Percentiles rank a stretch among this genome's conserved stretches.
These are phyloP conservation scores for Dicyrtoma fusca DNA, from an alignment of 2,888 invertebrate species.

Conservation along the genomic window DNA sequence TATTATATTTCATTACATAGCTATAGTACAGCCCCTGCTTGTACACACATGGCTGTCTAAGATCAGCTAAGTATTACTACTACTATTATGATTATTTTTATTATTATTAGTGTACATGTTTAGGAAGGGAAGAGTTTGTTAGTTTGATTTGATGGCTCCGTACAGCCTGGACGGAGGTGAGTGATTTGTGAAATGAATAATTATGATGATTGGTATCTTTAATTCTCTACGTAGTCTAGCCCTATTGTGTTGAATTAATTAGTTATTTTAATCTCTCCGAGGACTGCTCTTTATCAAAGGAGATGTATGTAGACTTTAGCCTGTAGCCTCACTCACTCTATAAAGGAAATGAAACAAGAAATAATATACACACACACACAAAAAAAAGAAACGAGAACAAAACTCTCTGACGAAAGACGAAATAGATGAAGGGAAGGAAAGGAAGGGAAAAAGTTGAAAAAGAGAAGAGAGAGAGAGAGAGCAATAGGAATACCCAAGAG, in stretches of 20 bases:
- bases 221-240: slow-evolving; percentile 53
- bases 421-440: slow-evolving; percentile 31
- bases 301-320: neutral
- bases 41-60: neutral
- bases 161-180: slow-evolving; percentile 37
- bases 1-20: no score
- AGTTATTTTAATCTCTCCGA: slow-evolving; percentile 48
- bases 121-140: neutral
- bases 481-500: slow-evolving; percentile 39
- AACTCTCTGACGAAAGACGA: neutral
- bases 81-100: neutral
- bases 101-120: no score
- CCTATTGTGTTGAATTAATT: slow-evolving; percentile 55
- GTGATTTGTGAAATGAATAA: slow-evolving; percentile 50
- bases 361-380: neutral
- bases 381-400: neutral
- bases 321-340: neutral
- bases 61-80: no score
- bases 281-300: slow-evolving; percentile 11
- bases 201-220: slow-evolving; percentile 54
- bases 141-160: neutral
- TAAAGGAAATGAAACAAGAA: neutral
- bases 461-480: slow-evolving; percentile 11
- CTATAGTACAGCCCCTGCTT: no score
- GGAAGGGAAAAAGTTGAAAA: slow-evolving; percentile 9